Percentiles rank a stretch among this genome's conserved stretches.
Evolutionary conservation across 2,797 vertebrate species (phyloP).

Genomic region (Paratrypauchen microcephalus): DNA sequence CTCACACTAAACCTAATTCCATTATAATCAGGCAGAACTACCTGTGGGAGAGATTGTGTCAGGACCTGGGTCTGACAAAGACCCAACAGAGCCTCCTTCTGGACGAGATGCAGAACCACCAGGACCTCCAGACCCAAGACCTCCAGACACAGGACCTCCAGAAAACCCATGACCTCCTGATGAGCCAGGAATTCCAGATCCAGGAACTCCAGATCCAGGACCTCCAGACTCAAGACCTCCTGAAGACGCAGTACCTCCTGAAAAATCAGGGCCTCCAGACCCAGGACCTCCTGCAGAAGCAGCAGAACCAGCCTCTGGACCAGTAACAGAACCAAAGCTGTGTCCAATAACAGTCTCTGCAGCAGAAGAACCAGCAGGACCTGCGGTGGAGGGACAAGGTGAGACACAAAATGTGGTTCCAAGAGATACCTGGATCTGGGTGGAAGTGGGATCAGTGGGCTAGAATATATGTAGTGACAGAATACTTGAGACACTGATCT

Average conservation of each 20-base stretch:
- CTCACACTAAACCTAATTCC: not conserved
- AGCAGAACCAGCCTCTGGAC: not conserved
- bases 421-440: not conserved
- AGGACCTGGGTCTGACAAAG: not conserved
- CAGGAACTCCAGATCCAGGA: not conserved
- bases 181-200: not conserved
- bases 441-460: not conserved
- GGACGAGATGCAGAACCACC: not conserved
- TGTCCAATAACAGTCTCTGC: not conserved
- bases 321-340: not conserved
- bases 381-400: not conserved
- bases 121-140: not conserved
- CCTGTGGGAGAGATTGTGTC: not conserved
- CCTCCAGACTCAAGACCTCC: not conserved
- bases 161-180: not conserved
- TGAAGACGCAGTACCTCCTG: not conserved
- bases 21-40: not conserved
- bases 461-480: not conserved
- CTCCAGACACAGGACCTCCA: not conserved
- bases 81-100: not conserved
- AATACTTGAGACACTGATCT: not conserved
- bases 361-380: not conserved
- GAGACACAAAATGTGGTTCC: not conserved
- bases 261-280: not conserved
- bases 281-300: not conserved